phyloP scores from a whole-genome alignment of 2,888 invertebrate genomes.

The Drosophila anceps region DNA sequence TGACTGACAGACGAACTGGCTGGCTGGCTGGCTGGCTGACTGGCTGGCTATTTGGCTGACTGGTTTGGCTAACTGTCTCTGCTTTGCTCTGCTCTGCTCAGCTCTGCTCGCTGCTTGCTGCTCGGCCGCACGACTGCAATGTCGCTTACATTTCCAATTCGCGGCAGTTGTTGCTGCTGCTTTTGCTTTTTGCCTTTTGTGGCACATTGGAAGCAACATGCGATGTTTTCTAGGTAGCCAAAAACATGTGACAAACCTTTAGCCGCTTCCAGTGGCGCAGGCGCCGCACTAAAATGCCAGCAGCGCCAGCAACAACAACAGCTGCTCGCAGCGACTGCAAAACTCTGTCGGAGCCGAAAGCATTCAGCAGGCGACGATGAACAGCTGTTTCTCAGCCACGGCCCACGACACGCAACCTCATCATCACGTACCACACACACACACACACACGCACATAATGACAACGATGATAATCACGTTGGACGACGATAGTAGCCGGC shows the following conservation, averaged over 20 bases:
- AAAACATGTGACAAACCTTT: conserved; percentile 69
- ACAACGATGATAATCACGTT: conserved; percentile 18
- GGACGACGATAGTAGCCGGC: conserved; percentile 25
- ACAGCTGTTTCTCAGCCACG: conserved; percentile 49
- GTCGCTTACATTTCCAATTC: conserved; percentile 60
- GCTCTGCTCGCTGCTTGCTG: conserved; percentile 29
- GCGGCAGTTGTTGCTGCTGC: conserved; percentile 27
- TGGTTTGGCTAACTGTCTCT: conserved; percentile 33
- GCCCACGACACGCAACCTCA: conserved; percentile 4
- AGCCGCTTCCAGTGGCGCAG: conserved; percentile 70
- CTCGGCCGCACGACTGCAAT: conserved; percentile 48
- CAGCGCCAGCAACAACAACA: conserved; percentile 58
- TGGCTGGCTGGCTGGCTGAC: conserved; percentile 28
- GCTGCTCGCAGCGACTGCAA: conserved; percentile 55
- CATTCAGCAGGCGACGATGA: conserved; percentile 29
- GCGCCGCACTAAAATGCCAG: conserved; percentile 43
- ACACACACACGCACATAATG: neutral
- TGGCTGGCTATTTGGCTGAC: conserved; percentile 21
- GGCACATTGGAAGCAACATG: conserved; percentile 75
- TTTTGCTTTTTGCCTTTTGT: conserved; percentile 59
- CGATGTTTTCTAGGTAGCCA: conserved; percentile 47
- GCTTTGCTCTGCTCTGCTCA: conserved; percentile 36
- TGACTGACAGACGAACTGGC: conserved; percentile 26
- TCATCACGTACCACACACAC: conserved; percentile 16
- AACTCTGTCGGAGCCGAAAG: conserved; percentile 37